These are phyloP conservation scores for Rambutsinella grinnellia DNA, from an alignment of 2,888 invertebrate species.

Conservation along the genomic window DNA sequence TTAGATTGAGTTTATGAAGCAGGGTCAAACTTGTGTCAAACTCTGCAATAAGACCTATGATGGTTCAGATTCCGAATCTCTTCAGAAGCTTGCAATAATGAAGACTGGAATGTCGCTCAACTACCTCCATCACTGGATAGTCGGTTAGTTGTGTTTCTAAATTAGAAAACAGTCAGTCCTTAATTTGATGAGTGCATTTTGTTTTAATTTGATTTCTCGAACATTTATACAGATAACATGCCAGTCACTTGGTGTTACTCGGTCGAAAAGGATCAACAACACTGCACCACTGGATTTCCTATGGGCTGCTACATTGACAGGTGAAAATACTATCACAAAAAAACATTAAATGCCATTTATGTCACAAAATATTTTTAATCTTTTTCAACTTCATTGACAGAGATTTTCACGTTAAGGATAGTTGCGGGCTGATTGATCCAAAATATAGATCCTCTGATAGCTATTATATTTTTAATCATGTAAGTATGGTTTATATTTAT, in stretches of 20 bases:
- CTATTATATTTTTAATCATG: conserved; percentile 97
- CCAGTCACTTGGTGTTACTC: conserved; percentile 97
- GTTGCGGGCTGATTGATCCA: conserved; percentile 66
- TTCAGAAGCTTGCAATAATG: conserved; percentile 82
- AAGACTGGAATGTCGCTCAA: conserved; percentile 94
- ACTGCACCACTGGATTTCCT: conserved; percentile 96
- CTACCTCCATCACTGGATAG: conserved; percentile 99
- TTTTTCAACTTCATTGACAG: conserved; percentile 81
- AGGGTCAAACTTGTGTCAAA: conserved; percentile 67
- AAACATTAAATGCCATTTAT: too few species aligned
- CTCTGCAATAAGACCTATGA: conserved; percentile 77
- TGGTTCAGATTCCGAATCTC: conserved; percentile 75
- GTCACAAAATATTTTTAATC: too few species aligned
- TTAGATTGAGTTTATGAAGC: conserved; percentile 81
- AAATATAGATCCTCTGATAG: conserved; percentile 72
- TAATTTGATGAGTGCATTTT: background rate
- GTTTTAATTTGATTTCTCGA: conserved; percentile 66
- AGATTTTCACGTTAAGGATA: conserved; percentile 68
- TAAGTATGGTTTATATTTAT: too few species aligned
- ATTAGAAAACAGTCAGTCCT: background rate
- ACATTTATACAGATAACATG: conserved; percentile 90
- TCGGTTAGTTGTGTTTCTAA: conserved; percentile 74
- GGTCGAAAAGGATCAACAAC: conserved; percentile 73
- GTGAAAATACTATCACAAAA: too few species aligned
- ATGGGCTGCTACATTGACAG: conserved; percentile 88